phyloP scores from a whole-genome alignment of 2,888 invertebrate species.

The Hedychridium roseum region DNA sequence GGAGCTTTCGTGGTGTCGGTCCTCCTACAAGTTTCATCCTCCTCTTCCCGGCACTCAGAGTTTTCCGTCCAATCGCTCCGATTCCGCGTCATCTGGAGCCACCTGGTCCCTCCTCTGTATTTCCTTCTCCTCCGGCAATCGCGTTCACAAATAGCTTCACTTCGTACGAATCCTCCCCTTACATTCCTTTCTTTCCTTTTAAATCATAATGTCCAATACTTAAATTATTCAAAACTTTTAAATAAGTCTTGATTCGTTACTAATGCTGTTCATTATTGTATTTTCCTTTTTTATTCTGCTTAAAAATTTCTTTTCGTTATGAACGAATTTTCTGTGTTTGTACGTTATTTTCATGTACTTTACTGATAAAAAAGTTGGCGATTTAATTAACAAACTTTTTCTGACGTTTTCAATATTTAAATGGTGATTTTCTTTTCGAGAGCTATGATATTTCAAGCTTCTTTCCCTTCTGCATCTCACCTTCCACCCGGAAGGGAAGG shows the following conservation, averaged over 20 bases:
- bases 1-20: constrained; percentile 40
- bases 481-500: constrained; percentile 15
- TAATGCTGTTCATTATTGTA: too few relatives aligned
- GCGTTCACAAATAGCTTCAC: constrained; percentile 13
- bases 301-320: too few relatives aligned
- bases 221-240: neutral
- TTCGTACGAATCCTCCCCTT: constrained; percentile 11
- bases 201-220: too few relatives aligned
- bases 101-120: constrained; percentile 47
- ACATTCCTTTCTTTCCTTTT: constrained; percentile 1
- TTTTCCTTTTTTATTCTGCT: too few relatives aligned
- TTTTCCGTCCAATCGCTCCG: constrained; percentile 37
- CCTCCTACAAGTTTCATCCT: constrained; percentile 30
- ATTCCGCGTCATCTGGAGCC: constrained; percentile 42
- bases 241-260: neutral
- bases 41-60: constrained; percentile 25
- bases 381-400: too few relatives aligned
- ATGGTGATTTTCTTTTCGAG: neutral
- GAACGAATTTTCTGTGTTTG: too few relatives aligned
- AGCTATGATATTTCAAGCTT: neutral
- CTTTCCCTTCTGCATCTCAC: constrained; percentile 1
- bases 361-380: too few relatives aligned
- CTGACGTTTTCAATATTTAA: too few relatives aligned
- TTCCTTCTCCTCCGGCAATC: constrained; percentile 10
- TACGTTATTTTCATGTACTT: too few relatives aligned